Percentiles rank a stretch among this genome's conserved stretches.
Evolutionary conservation across 2,888 invertebrate species (phyloP).

Genomic region (Eupithecia inturbata): DNA sequence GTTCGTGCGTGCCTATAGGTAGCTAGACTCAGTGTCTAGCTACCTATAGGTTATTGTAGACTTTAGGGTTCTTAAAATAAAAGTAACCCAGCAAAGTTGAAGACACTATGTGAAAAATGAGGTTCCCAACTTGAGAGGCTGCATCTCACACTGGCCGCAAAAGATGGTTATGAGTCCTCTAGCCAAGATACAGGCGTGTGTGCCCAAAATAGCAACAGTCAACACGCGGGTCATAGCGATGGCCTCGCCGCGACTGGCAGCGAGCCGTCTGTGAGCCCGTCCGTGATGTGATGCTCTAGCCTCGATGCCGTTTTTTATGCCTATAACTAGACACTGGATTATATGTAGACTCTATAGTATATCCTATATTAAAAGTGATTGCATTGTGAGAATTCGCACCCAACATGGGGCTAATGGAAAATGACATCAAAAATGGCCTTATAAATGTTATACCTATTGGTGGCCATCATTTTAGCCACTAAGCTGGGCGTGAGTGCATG

Average conservation of each 20-base stretch:
- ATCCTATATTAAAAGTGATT: not conserved
- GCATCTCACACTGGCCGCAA: not conserved
- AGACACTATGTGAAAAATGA: not conserved
- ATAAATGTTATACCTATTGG: too few relatives aligned
- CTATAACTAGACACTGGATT: conserved; percentile 9
- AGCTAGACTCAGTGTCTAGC: too few relatives aligned
- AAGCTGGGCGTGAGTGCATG: not conserved
- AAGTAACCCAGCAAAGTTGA: not conserved
- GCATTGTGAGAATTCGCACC: conserved; percentile 7
- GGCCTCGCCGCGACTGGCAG: conserved; percentile 72
- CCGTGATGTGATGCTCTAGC: conserved; percentile 77
- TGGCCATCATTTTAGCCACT: not conserved
- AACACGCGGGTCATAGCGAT: conserved; percentile 68
- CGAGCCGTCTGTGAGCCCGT: conserved; percentile 55
- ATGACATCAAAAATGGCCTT: too few relatives aligned
- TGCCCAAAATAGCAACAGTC: not conserved
- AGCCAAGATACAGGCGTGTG: not conserved
- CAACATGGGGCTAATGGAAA: conserved; percentile 3
- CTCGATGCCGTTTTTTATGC: conserved; percentile 45
- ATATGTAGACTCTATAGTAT: conserved; percentile 9
- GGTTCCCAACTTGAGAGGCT: not conserved
- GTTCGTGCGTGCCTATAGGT: conserved; percentile 49
- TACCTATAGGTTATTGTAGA: too few relatives aligned
- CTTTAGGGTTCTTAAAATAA: not conserved
- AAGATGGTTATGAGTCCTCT: not conserved